phyloP scores from a whole-genome alignment of 2,888 invertebrate species.

The Lacanobia oleracea region DNA sequence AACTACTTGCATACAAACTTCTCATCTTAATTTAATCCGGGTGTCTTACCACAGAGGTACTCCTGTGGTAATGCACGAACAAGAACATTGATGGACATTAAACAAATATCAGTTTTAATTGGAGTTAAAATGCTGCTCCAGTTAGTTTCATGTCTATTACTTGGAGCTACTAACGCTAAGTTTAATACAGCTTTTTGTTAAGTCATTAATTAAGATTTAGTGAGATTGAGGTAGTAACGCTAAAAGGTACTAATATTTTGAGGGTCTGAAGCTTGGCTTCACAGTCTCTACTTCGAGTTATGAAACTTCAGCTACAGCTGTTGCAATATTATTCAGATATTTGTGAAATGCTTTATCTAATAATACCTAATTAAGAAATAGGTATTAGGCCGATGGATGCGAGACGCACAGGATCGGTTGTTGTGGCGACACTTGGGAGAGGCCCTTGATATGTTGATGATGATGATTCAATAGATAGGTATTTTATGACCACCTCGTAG shows the following conservation, averaged over 20 bases:
- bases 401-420: too few relatives aligned
- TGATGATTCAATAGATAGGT: neutral
- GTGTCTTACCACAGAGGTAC: constrained; percentile 14
- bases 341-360: neutral
- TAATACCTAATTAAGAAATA: neutral
- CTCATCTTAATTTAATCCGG: constrained; percentile 56
- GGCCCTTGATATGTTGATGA: too few relatives aligned
- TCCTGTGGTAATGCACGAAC: constrained; percentile 26
- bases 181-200: constrained; percentile 26
- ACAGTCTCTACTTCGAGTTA: neutral
- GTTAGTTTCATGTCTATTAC: constrained; percentile 39
- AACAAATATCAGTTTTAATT: constrained; percentile 47
- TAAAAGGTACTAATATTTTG: constrained; percentile 9
- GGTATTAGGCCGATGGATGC: too few relatives aligned
- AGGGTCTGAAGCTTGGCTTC: neutral
- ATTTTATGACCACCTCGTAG: neutral
- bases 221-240: constrained; percentile 13
- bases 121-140: constrained; percentile 48
- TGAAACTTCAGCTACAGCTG: too few relatives aligned
- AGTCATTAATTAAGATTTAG: constrained; percentile 47
- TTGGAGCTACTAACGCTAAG: constrained; percentile 1
- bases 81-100: constrained; percentile 35
- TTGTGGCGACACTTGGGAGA: too few relatives aligned
- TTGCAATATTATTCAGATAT: neutral
- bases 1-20: constrained; percentile 31